Conservation (phyloP, 2,888 invertebrate species). For the Synanthedon andrenaeformis region DNA sequence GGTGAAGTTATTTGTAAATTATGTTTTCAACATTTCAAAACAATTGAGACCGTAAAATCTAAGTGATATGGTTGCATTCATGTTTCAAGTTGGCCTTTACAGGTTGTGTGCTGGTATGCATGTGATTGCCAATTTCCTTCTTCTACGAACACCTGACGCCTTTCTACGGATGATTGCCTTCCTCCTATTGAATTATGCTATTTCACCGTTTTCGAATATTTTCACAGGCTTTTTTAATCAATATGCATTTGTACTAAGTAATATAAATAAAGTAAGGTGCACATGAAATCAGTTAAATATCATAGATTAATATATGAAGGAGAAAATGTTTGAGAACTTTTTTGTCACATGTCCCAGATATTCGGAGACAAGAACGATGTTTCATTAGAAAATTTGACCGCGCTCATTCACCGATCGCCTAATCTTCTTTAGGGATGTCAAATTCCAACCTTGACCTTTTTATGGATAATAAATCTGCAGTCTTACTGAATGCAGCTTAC, state of each 20-base stretch:
- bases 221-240: no score
- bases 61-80: no score
- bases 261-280: no score
- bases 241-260: no score
- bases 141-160: constrained; percentile 13
- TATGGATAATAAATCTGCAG: background rate
- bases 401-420: background rate
- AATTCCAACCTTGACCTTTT: constrained; percentile 1
- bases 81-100: no score
- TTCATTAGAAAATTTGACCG: background rate
- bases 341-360: background rate
- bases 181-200: background rate
- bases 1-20: no score
- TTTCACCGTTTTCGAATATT: no score
- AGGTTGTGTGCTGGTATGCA: constrained; percentile 9
- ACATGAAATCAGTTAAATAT: no score
- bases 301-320: no score
- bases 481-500: no score
- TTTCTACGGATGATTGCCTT: constrained; percentile 1
- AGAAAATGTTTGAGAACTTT: background rate
- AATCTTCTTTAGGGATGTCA: background rate
- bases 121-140: constrained; percentile 23
- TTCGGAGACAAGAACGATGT: background rate
- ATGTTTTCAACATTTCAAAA: no score
- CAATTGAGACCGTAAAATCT: no score